Evolutionary conservation across 2,797 vertebrate species (phyloP).

Genomic region (Mastacembelus armatus): DNA sequence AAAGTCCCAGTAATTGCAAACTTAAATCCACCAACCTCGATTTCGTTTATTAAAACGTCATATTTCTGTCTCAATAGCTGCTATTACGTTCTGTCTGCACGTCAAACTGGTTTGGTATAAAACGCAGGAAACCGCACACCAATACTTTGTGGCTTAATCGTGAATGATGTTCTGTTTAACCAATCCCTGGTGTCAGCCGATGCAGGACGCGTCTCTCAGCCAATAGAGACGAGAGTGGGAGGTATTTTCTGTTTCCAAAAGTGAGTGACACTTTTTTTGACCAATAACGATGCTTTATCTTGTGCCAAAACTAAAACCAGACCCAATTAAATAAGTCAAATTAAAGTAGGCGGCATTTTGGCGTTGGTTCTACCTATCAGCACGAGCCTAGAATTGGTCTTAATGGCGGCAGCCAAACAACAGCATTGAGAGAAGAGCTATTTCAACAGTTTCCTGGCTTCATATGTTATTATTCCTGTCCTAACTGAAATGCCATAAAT

Average conservation of each 20-base stretch:
- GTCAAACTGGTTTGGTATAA: slow-evolving; percentile 34
- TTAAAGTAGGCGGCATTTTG: slow-evolving; percentile 3
- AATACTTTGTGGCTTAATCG: slow-evolving; percentile 10
- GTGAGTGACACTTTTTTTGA: background rate
- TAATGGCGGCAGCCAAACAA: slow-evolving; percentile 47
- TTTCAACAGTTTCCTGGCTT: too few species aligned
- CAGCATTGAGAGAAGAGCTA: slow-evolving; percentile 15
- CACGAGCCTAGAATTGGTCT: background rate
- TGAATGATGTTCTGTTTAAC: slow-evolving; percentile 30
- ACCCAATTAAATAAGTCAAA: background rate
- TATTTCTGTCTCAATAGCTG: slow-evolving; percentile 19
- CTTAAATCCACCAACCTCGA: slow-evolving; percentile 25
- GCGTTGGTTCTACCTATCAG: slow-evolving; percentile 25
- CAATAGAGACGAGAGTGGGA: slow-evolving; percentile 14
- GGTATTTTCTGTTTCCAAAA: background rate
- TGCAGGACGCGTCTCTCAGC: background rate
- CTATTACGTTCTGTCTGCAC: background rate
- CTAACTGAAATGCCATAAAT: too few species aligned
- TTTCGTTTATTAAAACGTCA: slow-evolving; percentile 23
- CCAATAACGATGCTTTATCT: background rate
- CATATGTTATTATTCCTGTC: too few species aligned
- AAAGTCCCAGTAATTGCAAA: background rate
- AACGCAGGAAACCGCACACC: slow-evolving; percentile 37
- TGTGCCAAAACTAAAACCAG: background rate
- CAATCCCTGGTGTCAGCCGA: slow-evolving; percentile 11